Evolutionary conservation across 2,113 vertebrate genomes (phyloP), one percentile per base, ranked within the genome.

Genomic region (Girardinichthys multiradiatus): DNA sequence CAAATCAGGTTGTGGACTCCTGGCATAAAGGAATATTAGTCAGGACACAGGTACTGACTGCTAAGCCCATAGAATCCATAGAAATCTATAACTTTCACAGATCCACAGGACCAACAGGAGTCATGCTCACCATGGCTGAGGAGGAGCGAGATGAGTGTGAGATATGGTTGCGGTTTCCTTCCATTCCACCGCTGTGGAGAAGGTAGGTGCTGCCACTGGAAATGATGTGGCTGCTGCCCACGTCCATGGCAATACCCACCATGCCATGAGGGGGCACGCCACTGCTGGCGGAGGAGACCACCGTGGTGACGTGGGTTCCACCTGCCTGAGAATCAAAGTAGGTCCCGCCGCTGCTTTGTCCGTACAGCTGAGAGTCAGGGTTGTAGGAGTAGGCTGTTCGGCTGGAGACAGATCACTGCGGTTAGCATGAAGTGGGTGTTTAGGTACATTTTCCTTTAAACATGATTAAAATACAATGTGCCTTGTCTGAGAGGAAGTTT

Each of bases 181-280:
- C 97, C 96, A 98, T 95, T 66, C 95, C 95, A 9, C 91, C 90
- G 60, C 97, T 95, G 42, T 98, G 98, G 91, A 98, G 96, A 92
- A 99, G 94, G 91, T 98, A 99, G 88, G 97, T 95, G 79, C 96
- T 96, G 1, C 97, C 93, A 64, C 97, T 92, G 90, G 97, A 97
- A 92, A 99, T 95, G 80, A 98, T 95, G 91, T 96, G 96, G 90
- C 95, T 96, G 80, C 96, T 95, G 64, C 95, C 95, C 76, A 97
- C 95, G 10, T 99, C 98, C 98, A 99, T 97, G 76, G 96, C 81
- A 80, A 99, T 96, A 92, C 97, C 98, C 93, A 99, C 97, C 98
- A 99, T 98, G 92, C 95, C 84, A 64, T 99, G 98, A 33, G 96
- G 89, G 35, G 96, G 95, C 77, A 96, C 94, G 10, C 95, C 93